These are phyloP conservation scores for Anniella stebbinsi DNA, from an alignment of 2,797 vertebrate species.

Conservation along the genomic window DNA sequence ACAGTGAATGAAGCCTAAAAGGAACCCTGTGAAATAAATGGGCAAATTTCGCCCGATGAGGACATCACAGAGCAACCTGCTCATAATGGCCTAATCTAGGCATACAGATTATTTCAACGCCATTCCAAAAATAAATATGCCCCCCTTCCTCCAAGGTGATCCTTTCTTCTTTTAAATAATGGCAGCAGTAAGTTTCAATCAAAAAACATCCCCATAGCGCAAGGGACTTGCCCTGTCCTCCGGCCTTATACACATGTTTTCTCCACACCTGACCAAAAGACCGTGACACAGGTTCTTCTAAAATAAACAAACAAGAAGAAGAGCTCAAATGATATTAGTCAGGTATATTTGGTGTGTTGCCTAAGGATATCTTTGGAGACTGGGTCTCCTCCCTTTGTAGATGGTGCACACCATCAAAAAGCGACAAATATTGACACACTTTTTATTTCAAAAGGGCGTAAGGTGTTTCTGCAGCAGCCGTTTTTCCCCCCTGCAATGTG, in stretches of 20 bases:
- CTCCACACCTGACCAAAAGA: not conserved
- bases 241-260: not conserved
- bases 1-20: not conserved
- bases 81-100: slow-evolving; percentile 3
- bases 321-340: not conserved
- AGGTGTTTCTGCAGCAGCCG: not conserved
- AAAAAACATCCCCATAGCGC: not conserved
- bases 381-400: not conserved
- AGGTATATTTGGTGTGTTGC: not conserved
- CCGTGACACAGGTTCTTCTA: no score
- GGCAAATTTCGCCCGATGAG: not conserved
- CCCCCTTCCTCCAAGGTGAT: fast-evolving
- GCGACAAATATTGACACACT: not conserved
- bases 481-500: not conserved
- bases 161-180: not conserved
- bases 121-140: not conserved
- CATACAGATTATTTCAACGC: slow-evolving; percentile 11
- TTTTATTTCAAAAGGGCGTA: not conserved
- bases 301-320: not conserved
- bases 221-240: not conserved
- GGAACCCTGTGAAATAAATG: not conserved
- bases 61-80: not conserved
- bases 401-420: not conserved
- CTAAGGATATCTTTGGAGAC: not conserved
- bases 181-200: not conserved